phyloP scores from a whole-genome alignment of 2,113 vertebrate genomes.

The Penelope pileata region DNA sequence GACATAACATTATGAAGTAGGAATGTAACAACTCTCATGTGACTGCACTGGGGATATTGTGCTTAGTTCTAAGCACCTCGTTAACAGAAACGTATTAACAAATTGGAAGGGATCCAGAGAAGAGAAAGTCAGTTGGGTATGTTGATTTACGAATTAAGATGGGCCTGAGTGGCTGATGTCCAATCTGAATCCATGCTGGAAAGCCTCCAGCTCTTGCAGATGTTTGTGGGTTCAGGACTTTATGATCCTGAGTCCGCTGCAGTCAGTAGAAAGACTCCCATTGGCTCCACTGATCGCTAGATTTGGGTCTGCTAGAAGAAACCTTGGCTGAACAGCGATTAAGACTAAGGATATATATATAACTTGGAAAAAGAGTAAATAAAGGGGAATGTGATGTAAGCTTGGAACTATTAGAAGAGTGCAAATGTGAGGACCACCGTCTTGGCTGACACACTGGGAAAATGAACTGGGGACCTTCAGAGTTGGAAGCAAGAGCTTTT shows the following conservation, averaged over 20 bases:
- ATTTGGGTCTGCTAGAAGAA: slow-evolving; percentile 42
- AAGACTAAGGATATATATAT: slow-evolving; percentile 18
- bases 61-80: slow-evolving; percentile 71
- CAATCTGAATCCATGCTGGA: slow-evolving; percentile 50
- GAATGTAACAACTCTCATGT: slow-evolving; percentile 71
- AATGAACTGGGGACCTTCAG: slow-evolving; percentile 61
- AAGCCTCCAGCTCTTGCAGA: slow-evolving; percentile 54
- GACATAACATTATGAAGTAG: slow-evolving; percentile 72
- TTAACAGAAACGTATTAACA: slow-evolving; percentile 69
- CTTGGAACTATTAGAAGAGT: slow-evolving; percentile 58
- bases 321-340: slow-evolving; percentile 22
- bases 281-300: neutral
- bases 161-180: slow-evolving; percentile 56
- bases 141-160: slow-evolving; percentile 64
- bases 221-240: slow-evolving; percentile 55
- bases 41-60: slow-evolving; percentile 65
- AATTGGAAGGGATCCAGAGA: slow-evolving; percentile 62
- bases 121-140: slow-evolving; percentile 55
- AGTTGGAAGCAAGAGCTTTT: slow-evolving; percentile 13
- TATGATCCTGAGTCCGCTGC: slow-evolving; percentile 9
- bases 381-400: slow-evolving; percentile 58
- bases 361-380: slow-evolving; percentile 54
- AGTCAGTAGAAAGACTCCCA: slow-evolving; percentile 34
- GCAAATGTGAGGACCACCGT: slow-evolving; percentile 57
- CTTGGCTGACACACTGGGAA: slow-evolving; percentile 66